phyloP scores from a whole-genome alignment of 2,113 vertebrate species.

The Dicaeum eximium region DNA sequence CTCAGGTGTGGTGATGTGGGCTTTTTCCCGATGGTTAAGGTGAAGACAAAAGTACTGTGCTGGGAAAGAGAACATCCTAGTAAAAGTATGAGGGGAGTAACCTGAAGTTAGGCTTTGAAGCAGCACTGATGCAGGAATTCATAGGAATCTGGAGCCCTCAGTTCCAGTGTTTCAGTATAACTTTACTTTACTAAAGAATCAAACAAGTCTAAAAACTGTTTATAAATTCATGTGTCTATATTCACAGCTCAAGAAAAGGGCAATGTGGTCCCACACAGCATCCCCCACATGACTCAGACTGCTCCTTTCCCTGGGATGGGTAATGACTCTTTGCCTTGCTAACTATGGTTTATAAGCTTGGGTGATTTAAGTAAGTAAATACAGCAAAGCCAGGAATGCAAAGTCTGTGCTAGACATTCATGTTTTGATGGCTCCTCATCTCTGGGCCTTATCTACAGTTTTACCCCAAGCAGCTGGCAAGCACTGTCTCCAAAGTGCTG shows the following conservation, averaged over 20 bases:
- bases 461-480: conserved; percentile 12
- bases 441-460: conserved; percentile 54
- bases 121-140: background rate
- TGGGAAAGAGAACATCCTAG: background rate
- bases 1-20: background rate
- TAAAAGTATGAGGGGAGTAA: fast-evolving
- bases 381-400: conserved; percentile 23
- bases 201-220: background rate
- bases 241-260: background rate
- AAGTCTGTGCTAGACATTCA: background rate
- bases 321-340: background rate
- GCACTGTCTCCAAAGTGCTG: background rate
- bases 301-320: background rate
- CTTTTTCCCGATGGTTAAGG: background rate
- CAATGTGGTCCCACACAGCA: fast-evolving
- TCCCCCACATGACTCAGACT: background rate
- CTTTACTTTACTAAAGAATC: background rate
- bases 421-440: conserved; percentile 43
- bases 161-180: background rate
- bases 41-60: background rate
- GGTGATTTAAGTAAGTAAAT: conserved; percentile 28
- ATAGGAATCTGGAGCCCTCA: background rate
- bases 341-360: background rate
- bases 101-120: background rate
- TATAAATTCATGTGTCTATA: background rate